A percentile compares a stretch with the other conserved stretches of the same genome.
Conservation (phyloP, 2,797 vertebrate genomes). For the Astyanax mexicanus region DNA sequence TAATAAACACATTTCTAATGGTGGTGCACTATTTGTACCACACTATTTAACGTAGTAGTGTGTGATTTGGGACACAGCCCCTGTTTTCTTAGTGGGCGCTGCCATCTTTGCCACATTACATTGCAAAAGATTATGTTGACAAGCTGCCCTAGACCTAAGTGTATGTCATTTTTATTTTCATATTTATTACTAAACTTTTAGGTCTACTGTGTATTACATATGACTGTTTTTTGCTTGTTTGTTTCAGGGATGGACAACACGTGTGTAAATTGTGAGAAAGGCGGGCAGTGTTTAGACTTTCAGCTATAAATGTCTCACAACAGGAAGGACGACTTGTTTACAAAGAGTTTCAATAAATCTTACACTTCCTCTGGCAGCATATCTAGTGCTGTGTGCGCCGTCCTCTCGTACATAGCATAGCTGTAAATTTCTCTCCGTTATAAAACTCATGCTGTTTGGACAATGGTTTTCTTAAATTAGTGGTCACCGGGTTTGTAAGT, state of each 20-base stretch:
- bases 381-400: not conserved
- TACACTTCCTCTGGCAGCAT: not conserved
- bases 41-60: no score
- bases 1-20: no score
- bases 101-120: no score
- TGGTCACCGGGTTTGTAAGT: not conserved
- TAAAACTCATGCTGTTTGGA: constrained; percentile 14
- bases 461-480: constrained; percentile 13
- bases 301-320: not conserved
- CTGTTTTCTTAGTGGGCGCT: no score
- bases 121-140: no score
- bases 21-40: no score
- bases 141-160: no score
- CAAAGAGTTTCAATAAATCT: not conserved
- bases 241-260: not conserved
- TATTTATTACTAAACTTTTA: no score
- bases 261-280: not conserved
- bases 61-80: no score
- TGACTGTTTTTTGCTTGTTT: not conserved
- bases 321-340: not conserved
- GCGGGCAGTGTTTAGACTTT: not conserved
- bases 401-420: not conserved
- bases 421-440: constrained; percentile 22
- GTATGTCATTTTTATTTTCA: no score
- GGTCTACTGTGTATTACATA: not conserved